Evolutionary conservation across 2,113 vertebrate genomes (phyloP).

Genomic region (Epinephelus fuscoguttatus): DNA sequence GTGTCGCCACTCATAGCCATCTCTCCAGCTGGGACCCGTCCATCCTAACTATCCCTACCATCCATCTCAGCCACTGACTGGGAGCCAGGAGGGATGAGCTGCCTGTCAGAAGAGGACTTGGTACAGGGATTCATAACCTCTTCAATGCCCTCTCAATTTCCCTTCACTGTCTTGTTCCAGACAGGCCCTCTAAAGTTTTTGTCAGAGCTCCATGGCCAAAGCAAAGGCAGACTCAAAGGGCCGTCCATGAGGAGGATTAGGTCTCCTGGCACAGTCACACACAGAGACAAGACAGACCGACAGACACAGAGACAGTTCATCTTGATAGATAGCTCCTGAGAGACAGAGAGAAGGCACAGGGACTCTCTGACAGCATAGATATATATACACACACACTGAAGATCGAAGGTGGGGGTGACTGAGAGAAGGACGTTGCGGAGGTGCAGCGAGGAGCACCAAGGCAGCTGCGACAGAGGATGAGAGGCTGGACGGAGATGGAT

Average conservation of each 20-base stretch:
- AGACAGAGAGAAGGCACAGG: slow-evolving; percentile 55
- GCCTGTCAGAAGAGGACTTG: slow-evolving; percentile 58
- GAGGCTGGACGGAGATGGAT: slow-evolving; percentile 59
- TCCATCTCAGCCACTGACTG: slow-evolving; percentile 52
- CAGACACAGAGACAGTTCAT: slow-evolving; percentile 35
- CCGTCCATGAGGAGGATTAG: slow-evolving; percentile 30
- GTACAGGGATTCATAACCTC: slow-evolving; percentile 61
- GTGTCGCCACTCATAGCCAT: slow-evolving; percentile 22
- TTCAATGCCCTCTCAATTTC: slow-evolving; percentile 70
- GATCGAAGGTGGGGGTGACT: slow-evolving; percentile 51
- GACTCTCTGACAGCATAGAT: slow-evolving; percentile 54
- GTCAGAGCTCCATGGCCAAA: slow-evolving; percentile 51
- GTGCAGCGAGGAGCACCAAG: slow-evolving; percentile 36
- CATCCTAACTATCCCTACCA: slow-evolving; percentile 46
- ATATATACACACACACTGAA: slow-evolving; percentile 42
- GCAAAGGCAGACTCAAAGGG: slow-evolving; percentile 46
- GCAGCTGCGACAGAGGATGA: slow-evolving; percentile 15
- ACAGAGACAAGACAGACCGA: slow-evolving; percentile 40
- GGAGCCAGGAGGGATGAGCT: slow-evolving; percentile 59
- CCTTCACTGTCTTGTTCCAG: slow-evolving; percentile 57
- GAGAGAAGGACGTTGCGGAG: slow-evolving; percentile 27
- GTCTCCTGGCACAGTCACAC: slow-evolving; percentile 41
- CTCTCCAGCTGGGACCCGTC: slow-evolving; percentile 47
- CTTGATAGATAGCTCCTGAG: slow-evolving; percentile 63
- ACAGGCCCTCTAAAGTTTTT: slow-evolving; percentile 64